Conservation (phyloP, 2,113 vertebrate species). For the Equus przewalskii region DNA sequence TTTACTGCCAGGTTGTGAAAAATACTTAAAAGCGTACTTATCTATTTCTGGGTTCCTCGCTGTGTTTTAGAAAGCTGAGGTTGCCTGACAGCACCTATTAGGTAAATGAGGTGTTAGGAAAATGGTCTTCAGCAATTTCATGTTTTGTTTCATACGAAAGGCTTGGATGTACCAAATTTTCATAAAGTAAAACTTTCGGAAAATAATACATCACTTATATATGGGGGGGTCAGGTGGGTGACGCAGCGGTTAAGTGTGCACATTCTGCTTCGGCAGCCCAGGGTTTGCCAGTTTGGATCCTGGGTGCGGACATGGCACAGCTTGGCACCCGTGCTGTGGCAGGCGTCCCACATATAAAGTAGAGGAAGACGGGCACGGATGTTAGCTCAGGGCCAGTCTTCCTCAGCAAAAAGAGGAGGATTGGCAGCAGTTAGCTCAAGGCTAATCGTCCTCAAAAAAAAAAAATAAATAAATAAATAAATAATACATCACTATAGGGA, state of each 20-base stretch:
- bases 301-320: too few species aligned
- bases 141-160: neutral
- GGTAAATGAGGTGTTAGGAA: neutral
- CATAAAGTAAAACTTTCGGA: neutral
- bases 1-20: neutral
- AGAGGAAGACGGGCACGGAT: too few species aligned
- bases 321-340: too few species aligned
- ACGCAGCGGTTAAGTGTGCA: too few species aligned
- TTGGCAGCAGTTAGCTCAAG: too few species aligned
- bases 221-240: too few species aligned
- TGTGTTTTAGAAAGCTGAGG: neutral
- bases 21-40: neutral
- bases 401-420: too few species aligned
- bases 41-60: neutral
- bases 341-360: too few species aligned
- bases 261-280: too few species aligned
- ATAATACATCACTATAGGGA: neutral
- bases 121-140: neutral
- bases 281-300: too few species aligned
- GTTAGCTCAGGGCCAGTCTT: too few species aligned
- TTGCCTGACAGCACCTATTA: neutral
- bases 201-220: neutral
- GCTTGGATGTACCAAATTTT: neutral
- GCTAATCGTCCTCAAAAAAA: too few species aligned
- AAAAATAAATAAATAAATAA: neutral